A percentile compares a stretch with the other conserved stretches of the same genome.
phyloP scores from a whole-genome alignment of 2,888 invertebrate species.

The Melikaiella ostensackeni region DNA sequence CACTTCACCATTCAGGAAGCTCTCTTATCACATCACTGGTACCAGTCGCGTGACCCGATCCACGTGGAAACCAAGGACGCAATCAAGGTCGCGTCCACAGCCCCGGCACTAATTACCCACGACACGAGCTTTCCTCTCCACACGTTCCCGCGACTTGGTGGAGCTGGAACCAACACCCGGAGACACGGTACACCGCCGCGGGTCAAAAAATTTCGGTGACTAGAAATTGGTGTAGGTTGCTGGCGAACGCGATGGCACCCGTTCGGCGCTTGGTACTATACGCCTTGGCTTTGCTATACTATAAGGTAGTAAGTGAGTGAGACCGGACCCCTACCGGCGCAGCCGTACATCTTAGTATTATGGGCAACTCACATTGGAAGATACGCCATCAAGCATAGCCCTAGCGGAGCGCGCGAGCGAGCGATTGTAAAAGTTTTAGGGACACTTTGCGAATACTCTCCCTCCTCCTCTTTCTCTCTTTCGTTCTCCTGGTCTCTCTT shows the following conservation, averaged over 20 bases:
- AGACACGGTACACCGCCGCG: conserved; percentile 46
- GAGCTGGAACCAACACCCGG: conserved; percentile 1
- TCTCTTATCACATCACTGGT: conserved; percentile 46
- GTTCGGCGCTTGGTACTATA: conserved; percentile 69
- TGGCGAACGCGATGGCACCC: conserved; percentile 65
- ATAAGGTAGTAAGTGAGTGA: conserved; percentile 73
- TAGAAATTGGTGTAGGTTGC: conserved; percentile 52
- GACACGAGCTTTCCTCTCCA: conserved; percentile 23
- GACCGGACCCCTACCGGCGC: conserved; percentile 79
- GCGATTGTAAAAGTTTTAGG: conserved; percentile 83
- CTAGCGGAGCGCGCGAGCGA: conserved; percentile 77
- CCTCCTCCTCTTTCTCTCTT: conserved; percentile 61
- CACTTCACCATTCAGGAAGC: background rate
- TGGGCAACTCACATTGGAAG: conserved; percentile 84
- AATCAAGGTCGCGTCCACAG: conserved; percentile 42
- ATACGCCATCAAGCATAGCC: conserved; percentile 83
- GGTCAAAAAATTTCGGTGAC: conserved; percentile 51
- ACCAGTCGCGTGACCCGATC: conserved; percentile 39
- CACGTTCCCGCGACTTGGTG: background rate
- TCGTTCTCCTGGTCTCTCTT: conserved; percentile 66
- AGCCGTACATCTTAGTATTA: conserved; percentile 83
- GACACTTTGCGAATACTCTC: conserved; percentile 80
- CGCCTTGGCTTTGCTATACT: conserved; percentile 72
- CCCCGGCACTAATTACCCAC: conserved; percentile 44
- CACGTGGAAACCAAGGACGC: conserved; percentile 36